Evolutionary conservation across 2,113 vertebrate species (phyloP).

Genomic region (Piaya cayana): DNA sequence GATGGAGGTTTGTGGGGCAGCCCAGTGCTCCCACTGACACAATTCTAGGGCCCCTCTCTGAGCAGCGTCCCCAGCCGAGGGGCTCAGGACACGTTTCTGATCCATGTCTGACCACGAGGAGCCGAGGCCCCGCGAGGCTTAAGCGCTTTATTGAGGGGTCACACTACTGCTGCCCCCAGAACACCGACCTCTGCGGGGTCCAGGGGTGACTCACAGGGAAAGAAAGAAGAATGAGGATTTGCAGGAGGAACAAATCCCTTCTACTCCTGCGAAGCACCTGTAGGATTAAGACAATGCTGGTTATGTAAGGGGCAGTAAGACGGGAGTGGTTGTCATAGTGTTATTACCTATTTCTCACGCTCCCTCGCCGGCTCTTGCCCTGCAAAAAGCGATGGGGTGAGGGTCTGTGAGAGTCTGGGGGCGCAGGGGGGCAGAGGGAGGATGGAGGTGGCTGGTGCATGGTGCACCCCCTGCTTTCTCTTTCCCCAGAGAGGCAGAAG

Average conservation of each 20-base stretch:
- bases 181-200: neutral
- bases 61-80: too few relatives aligned
- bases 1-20: too few relatives aligned
- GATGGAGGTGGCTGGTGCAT: neutral
- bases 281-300: slow-evolving; percentile 29
- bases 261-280: slow-evolving; percentile 15
- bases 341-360: neutral
- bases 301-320: neutral
- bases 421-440: neutral
- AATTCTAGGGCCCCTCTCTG: too few relatives aligned
- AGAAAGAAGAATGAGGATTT: neutral
- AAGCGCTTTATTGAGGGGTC: neutral
- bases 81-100: neutral
- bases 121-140: neutral
- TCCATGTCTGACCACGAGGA: neutral
- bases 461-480: fast-evolving
- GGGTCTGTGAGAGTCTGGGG: neutral
- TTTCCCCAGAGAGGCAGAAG: neutral
- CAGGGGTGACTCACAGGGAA: slow-evolving; percentile 14
- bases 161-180: neutral
- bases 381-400: fast-evolving
- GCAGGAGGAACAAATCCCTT: slow-evolving; percentile 27
- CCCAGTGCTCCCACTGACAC: too few relatives aligned
- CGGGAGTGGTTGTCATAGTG: neutral
- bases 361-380: neutral